Evolutionary conservation across 2,888 invertebrate genomes (phyloP), one percentile per base, ranked within the genome.

Genomic region (Sepioteuthis lessoniana): DNA sequence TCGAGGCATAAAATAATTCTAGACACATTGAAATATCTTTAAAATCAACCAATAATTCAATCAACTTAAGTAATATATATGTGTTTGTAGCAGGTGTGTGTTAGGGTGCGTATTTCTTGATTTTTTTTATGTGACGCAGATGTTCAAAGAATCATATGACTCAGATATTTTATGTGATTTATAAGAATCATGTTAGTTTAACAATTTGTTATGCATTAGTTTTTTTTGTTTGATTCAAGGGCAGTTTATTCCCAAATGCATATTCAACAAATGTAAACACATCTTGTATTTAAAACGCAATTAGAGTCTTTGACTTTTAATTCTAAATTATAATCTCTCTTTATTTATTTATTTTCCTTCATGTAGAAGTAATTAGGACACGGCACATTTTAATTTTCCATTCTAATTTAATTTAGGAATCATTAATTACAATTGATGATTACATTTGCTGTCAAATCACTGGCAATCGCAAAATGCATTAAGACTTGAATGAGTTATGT

Each of bases 381-480:
- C 0, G 25, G n/a, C n/a, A 76, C n/a, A 16, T 76, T n/a, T 76
- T 76, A 16, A 2, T n/a, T 76, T 76, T n/a, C 7, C 16, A n/a
- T 76, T 76, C 76, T 76, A 76, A 76, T 76, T 76, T n/a, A 31
- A n/a, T 76, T 76, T 76, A 1, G 76, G 76, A 13, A n/a, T 10
- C 76, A 76, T 76, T 76, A 76, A 76, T 76, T 76, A 76, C n/a
- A 76, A 76, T 76, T 35, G n/a, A 35, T 76, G 76, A 76, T 76
- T 76, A 13, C 10, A 76, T 76, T 35, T n/a, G 19, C 76, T 76
- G n/a, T 76, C 13, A 76, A 76, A n/a, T 35, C 16, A n/a, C n/a
- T 76, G n/a, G 76, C 16, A 35, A 76, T 76, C 76, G 0, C 76
- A n/a, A n/a, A 76, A 76, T 76, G 76, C 13, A 76, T 76, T 76